phyloP scores from a whole-genome alignment of 2,888 invertebrate species.

The Philereme transversata region DNA sequence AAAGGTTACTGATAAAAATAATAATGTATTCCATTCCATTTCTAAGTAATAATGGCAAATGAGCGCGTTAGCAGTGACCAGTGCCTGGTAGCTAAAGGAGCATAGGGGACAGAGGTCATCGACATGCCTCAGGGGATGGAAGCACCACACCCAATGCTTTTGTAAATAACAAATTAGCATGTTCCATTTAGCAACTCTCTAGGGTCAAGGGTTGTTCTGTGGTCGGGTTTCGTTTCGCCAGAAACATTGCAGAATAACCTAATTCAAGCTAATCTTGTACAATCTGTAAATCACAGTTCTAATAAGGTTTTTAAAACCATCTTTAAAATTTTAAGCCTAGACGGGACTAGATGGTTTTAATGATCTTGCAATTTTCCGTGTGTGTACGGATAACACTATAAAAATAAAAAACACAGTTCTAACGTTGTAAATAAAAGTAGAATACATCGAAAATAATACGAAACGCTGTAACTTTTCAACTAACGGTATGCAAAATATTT shows the following conservation, averaged over 20 bases:
- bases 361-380: no score
- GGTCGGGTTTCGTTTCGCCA: conserved; percentile 3
- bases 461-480: conserved; percentile 11
- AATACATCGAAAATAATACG: conserved; percentile 8
- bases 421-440: conserved; percentile 19
- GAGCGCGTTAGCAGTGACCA: not conserved
- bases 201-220: conserved; percentile 1
- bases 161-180: conserved; percentile 20
- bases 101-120: not conserved
- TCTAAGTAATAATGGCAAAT: no score
- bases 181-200: conserved; percentile 13
- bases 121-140: no score
- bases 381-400: no score
- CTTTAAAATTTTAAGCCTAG: no score
- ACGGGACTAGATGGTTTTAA: no score
- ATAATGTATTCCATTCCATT: no score
- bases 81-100: not conserved
- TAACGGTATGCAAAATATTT: conserved; percentile 5
- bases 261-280: conserved; percentile 9
- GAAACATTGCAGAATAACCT: conserved; percentile 2
- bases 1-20: no score
- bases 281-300: conserved; percentile 14
- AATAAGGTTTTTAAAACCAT: no score
- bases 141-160: conserved; percentile 15
- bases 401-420: no score